A percentile compares a stretch with the other conserved stretches of the same genome.
Conservation (phyloP, 2,888 invertebrate species). For the Drosophila mayaguana region DNA sequence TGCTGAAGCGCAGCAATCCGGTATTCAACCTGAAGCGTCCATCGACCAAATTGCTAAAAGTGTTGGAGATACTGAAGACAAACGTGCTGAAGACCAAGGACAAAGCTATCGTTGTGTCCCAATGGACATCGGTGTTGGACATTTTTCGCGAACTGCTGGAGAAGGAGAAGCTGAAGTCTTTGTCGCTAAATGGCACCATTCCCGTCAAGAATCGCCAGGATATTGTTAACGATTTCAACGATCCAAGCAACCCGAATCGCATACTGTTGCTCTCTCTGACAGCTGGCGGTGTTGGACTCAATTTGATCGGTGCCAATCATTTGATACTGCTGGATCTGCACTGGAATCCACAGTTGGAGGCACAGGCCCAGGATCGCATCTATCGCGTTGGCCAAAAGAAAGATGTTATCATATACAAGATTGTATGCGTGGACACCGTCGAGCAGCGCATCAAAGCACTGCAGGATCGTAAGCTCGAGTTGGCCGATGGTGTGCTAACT, state of each 20-base stretch:
- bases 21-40: slow-evolving; percentile 87
- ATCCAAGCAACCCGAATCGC: slow-evolving; percentile 86
- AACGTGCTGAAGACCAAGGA: slow-evolving; percentile 87
- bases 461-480: slow-evolving; percentile 91
- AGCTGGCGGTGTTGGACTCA: slow-evolving; percentile 97
- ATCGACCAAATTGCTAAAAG: slow-evolving; percentile 89
- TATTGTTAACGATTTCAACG: slow-evolving; percentile 90
- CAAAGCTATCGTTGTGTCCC: slow-evolving; percentile 95
- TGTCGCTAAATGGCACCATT: slow-evolving; percentile 91
- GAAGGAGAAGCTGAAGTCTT: slow-evolving; percentile 86
- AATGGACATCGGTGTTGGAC: slow-evolving; percentile 94
- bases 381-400: slow-evolving; percentile 95
- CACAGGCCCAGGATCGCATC: slow-evolving; percentile 97
- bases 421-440: slow-evolving; percentile 93
- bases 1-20: slow-evolving; percentile 89
- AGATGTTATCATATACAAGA: slow-evolving; percentile 92
- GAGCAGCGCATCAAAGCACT: slow-evolving; percentile 93
- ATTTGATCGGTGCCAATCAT: slow-evolving; percentile 96
- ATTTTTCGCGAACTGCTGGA: slow-evolving; percentile 89
- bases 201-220: slow-evolving; percentile 90
- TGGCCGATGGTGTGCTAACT: slow-evolving; percentile 92
- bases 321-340: slow-evolving; percentile 95
- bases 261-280: slow-evolving; percentile 94
- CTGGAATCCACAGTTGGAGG: slow-evolving; percentile 98
- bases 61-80: slow-evolving; percentile 87